These are phyloP conservation scores for Acyrthosiphon pisum DNA, from an alignment of 1,140 invertebrate species.

Conservation along the genomic window DNA sequence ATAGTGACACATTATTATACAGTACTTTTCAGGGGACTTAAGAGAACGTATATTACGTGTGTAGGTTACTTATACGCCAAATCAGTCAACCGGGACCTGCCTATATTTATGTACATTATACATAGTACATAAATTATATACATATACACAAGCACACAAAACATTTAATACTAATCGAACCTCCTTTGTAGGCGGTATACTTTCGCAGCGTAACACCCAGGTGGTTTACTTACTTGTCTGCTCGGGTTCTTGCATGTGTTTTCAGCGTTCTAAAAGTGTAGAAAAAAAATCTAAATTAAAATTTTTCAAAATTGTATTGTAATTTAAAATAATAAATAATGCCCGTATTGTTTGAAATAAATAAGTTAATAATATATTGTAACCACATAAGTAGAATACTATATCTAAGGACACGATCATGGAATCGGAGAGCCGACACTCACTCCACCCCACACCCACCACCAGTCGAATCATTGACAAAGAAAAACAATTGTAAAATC, in stretches of 20 bases:
- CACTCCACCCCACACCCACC: neutral
- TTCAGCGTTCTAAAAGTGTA: neutral
- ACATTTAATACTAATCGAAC: neutral
- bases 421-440: neutral
- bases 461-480: neutral
- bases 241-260: neutral
- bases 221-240: constrained; percentile 16
- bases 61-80: neutral
- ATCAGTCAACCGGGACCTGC: neutral
- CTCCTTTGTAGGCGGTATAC: neutral
- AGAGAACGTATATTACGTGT: neutral
- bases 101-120: neutral
- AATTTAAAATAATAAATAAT: neutral
- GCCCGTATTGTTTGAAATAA: no score
- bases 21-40: neutral
- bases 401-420: neutral
- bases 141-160: neutral
- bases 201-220: neutral
- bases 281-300: neutral
- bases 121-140: neutral
- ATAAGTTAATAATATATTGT: neutral
- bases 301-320: neutral
- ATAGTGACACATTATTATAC: neutral
- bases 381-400: neutral
- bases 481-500: neutral